Conservation (phyloP, 2,888 invertebrate species). For the Arenicola marina region DNA sequence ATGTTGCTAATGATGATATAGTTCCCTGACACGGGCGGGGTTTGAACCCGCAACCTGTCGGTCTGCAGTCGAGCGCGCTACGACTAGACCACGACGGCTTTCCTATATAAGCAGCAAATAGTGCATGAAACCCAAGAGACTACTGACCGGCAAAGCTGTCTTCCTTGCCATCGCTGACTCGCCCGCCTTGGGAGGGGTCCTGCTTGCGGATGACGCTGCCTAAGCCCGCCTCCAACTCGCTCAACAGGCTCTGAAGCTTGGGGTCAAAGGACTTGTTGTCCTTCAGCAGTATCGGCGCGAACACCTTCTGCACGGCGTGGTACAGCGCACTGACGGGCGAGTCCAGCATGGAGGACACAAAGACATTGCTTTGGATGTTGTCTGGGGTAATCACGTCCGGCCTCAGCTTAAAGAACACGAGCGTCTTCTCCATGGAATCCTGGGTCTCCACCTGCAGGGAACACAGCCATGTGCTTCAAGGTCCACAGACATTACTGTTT, state of each 20-base stretch:
- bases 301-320: conserved; percentile 67
- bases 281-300: conserved; percentile 58
- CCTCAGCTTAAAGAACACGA: conserved; percentile 69
- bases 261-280: conserved; percentile 62
- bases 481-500: not conserved
- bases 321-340: conserved; percentile 69
- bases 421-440: not conserved
- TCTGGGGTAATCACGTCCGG: conserved; percentile 68
- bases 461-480: not conserved
- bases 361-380: conserved; percentile 67
- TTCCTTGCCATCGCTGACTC: conserved; percentile 41
- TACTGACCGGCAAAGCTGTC: conserved; percentile 53
- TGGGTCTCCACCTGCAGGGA: not conserved
- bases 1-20: too few species aligned
- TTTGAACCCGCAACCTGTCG: too few species aligned
- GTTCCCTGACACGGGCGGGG: too few species aligned
- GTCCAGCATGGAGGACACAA: conserved; percentile 68
- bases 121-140: too few species aligned
- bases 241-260: conserved; percentile 63
- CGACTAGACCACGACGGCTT: too few species aligned
- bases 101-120: too few species aligned
- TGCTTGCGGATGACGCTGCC: conserved; percentile 59
- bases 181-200: conserved; percentile 46
- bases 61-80: too few species aligned
- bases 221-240: conserved; percentile 63